A percentile compares a stretch with the other conserved stretches of the same genome.
phyloP scores from a whole-genome alignment of 2,888 invertebrate species.

The Napeogenes sylphis region DNA sequence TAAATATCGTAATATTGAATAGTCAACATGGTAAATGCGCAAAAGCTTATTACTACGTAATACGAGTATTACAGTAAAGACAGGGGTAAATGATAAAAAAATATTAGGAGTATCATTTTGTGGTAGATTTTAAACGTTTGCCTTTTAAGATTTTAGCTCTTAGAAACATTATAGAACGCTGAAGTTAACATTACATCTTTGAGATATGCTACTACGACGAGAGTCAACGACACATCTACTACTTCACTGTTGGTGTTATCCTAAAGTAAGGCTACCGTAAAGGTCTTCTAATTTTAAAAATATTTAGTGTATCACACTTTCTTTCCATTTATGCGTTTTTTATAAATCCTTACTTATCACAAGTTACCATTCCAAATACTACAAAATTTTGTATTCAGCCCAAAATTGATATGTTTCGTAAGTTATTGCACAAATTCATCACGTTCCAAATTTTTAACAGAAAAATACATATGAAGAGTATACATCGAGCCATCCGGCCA shows the following conservation, averaged over 20 bases:
- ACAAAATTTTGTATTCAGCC: constrained; percentile 61
- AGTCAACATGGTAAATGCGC: constrained; percentile 75
- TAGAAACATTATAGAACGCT: neutral
- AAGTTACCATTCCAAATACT: constrained; percentile 67
- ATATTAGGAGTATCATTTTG: constrained; percentile 52
- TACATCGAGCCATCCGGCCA: constrained; percentile 68
- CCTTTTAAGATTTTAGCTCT: neutral
- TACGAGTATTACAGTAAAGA: constrained; percentile 51
- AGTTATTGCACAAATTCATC: constrained; percentile 70
- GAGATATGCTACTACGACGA: constrained; percentile 9
- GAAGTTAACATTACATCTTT: neutral
- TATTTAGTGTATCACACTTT: constrained; percentile 58
- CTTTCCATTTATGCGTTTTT: constrained; percentile 37
- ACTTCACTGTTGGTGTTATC: constrained; percentile 50
- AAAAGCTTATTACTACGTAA: constrained; percentile 61
- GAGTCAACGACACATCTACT: constrained; percentile 33
- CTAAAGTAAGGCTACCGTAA: constrained; percentile 67
- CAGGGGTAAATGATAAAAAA: constrained; percentile 69
- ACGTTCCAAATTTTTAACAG: constrained; percentile 49
- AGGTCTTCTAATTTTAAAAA: constrained; percentile 63
- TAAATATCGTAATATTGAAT: constrained; percentile 57
- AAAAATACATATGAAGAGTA: constrained; percentile 50
- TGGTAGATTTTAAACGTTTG: constrained; percentile 1
- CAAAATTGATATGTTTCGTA: constrained; percentile 76
- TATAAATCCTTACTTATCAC: constrained; percentile 57